phyloP scores from a whole-genome alignment of 92 coral and sea anemone species.

The Actinostola sp. region DNA sequence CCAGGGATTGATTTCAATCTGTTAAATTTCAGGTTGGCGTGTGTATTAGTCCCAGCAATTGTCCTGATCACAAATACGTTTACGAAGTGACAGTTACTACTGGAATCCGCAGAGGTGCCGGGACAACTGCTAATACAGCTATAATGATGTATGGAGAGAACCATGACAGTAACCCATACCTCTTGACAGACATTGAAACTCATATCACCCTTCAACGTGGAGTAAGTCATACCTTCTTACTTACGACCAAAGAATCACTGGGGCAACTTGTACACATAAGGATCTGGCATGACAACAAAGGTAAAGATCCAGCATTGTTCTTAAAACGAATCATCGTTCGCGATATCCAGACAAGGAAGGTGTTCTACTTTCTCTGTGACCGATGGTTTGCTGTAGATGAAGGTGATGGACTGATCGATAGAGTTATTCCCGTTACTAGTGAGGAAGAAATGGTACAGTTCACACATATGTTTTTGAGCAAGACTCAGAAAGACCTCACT shows the following conservation, averaged over 20 bases:
- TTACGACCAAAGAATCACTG: slow-evolving; percentile 76
- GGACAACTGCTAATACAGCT: slow-evolving; percentile 94
- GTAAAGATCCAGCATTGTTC: slow-evolving; percentile 90
- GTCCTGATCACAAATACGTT: slow-evolving; percentile 54
- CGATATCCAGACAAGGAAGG: slow-evolving; percentile 64
- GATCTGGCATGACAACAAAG: slow-evolving; percentile 96
- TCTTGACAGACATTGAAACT: slow-evolving; percentile 52
- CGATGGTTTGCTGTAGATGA: slow-evolving; percentile 98
- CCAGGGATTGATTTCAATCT: neutral
- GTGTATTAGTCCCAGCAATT: slow-evolving; percentile 84
- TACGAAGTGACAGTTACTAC: slow-evolving; percentile 81
- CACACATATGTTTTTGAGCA: slow-evolving; percentile 78
- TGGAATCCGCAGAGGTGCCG: slow-evolving; percentile 91
- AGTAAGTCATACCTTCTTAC: slow-evolving; percentile 69
- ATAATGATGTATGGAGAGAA: slow-evolving; percentile 82
- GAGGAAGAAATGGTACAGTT: slow-evolving; percentile 75
- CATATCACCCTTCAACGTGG: slow-evolving; percentile 67
- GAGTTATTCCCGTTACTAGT: slow-evolving; percentile 77
- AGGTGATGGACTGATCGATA: slow-evolving; percentile 86
- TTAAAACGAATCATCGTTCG: slow-evolving; percentile 78
- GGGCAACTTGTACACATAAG: slow-evolving; percentile 83
- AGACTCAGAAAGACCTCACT: slow-evolving; percentile 78
- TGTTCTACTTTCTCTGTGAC: slow-evolving; percentile 80
- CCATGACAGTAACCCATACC: slow-evolving; percentile 76
- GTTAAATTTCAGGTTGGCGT: slow-evolving; percentile 59